Conservation (phyloP, 1,140 invertebrate species). For the Lepidotrigona ventralis region DNA sequence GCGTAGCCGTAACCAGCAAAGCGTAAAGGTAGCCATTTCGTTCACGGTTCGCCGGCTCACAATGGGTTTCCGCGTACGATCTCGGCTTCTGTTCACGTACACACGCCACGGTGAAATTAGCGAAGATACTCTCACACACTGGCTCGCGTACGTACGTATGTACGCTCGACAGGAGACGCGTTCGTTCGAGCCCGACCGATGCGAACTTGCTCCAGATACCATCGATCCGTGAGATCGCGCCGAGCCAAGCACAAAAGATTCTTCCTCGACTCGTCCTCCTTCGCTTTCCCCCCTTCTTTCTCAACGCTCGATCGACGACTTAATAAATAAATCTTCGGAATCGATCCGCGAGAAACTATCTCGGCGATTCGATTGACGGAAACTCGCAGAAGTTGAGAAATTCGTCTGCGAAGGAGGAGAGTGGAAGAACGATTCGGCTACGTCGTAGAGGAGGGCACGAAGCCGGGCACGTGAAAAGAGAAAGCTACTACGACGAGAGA, state of each 20-base stretch:
- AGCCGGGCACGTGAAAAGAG: background rate
- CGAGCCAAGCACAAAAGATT: conserved; percentile 25
- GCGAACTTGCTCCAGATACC: conserved; percentile 40
- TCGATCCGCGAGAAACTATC: no score
- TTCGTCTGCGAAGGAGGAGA: no score
- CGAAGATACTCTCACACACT: conserved; percentile 46
- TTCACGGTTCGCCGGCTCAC: conserved; percentile 69
- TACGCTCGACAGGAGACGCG: conserved; percentile 24
- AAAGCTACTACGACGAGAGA: background rate
- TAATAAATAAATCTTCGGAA: no score
- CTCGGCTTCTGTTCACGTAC: conserved; percentile 61
- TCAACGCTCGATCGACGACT: no score
- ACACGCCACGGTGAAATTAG: conserved; percentile 62
- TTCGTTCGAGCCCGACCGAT: conserved; percentile 18
- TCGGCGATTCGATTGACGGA: no score
- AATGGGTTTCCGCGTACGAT: conserved; percentile 71
- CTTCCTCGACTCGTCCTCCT: no score
- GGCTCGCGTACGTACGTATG: no score
- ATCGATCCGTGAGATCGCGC: conserved; percentile 11
- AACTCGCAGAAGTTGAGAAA: no score
- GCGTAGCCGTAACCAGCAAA: conserved; percentile 62
- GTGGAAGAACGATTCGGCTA: no score
- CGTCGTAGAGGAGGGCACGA: no score
- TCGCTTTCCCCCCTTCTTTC: no score
- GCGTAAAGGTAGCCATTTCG: conserved; percentile 73